phyloP scores from a whole-genome alignment of 2,113 vertebrate species.

The Dinomys branickii region DNA sequence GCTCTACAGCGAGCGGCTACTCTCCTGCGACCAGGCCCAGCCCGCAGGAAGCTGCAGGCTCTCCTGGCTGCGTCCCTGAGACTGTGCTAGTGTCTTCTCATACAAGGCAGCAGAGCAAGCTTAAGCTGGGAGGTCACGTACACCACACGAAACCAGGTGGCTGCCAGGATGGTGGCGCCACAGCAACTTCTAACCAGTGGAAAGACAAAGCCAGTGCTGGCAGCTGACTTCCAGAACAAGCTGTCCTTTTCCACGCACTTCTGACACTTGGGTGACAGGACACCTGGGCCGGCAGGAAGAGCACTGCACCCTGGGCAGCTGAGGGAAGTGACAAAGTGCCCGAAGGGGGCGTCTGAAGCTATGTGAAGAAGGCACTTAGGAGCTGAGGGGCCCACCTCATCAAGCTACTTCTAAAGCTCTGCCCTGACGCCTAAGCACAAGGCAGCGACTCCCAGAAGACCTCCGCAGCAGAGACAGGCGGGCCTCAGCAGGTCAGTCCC shows the following conservation, averaged over 20 bases:
- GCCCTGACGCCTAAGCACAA: not conserved
- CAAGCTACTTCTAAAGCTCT: not conserved
- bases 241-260: not conserved
- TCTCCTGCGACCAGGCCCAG: no score
- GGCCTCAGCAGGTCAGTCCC: not conserved
- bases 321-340: rapidly evolving
- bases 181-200: not conserved
- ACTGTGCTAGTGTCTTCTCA: not conserved
- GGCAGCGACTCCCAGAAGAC: not conserved
- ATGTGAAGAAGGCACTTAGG: not conserved
- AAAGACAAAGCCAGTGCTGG: conserved; percentile 28
- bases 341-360: no score
- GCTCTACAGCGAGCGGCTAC: not conserved
- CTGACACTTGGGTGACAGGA: not conserved
- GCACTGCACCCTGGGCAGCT: not conserved
- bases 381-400: not conserved
- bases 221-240: conserved; percentile 14
- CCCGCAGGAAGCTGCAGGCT: not conserved
- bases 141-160: rapidly evolving
- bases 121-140: not conserved
- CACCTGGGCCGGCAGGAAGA: not conserved
- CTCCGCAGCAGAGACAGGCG: not conserved
- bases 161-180: not conserved
- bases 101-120: not conserved
- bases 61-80: not conserved